Evolutionary conservation across 2,113 vertebrate genomes (phyloP).

Genomic region (Saccopteryx bilineata): DNA sequence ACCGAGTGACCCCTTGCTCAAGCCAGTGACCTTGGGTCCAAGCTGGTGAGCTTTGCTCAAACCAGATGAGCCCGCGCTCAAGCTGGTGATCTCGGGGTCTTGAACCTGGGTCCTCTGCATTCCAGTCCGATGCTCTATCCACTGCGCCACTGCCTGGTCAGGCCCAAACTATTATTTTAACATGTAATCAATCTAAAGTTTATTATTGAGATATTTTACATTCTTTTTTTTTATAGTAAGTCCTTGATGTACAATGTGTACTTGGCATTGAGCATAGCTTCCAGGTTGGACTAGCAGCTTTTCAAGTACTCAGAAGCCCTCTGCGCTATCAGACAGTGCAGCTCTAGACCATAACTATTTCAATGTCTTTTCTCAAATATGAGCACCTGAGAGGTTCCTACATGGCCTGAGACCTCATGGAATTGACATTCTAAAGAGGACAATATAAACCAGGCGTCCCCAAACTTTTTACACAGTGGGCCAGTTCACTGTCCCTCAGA

Average conservation of each 20-base stretch:
- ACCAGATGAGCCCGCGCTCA: no score
- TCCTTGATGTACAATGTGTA: background rate
- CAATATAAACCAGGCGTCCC: background rate
- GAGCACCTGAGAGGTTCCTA: background rate
- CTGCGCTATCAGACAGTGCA: fast-evolving
- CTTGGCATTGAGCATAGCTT: background rate
- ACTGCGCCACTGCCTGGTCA: no score
- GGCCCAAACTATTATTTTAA: background rate
- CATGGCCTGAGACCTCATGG: background rate
- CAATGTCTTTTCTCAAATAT: background rate
- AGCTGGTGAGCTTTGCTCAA: no score
- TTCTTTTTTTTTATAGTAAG: background rate
- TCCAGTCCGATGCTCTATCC: no score
- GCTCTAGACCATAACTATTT: background rate
- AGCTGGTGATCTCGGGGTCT: no score
- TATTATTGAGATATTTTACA: constrained; percentile 12
- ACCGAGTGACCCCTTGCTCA: no score
- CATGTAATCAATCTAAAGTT: background rate
- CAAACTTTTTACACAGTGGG: no score
- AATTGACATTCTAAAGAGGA: background rate
- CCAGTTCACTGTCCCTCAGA: no score
- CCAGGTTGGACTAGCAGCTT: background rate
- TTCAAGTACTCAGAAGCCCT: background rate
- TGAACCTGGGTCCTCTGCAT: no score
- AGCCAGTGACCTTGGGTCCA: no score